Evolutionary conservation across 2,113 vertebrate species (phyloP).

Genomic region (Neodon shergylaensis): DNA sequence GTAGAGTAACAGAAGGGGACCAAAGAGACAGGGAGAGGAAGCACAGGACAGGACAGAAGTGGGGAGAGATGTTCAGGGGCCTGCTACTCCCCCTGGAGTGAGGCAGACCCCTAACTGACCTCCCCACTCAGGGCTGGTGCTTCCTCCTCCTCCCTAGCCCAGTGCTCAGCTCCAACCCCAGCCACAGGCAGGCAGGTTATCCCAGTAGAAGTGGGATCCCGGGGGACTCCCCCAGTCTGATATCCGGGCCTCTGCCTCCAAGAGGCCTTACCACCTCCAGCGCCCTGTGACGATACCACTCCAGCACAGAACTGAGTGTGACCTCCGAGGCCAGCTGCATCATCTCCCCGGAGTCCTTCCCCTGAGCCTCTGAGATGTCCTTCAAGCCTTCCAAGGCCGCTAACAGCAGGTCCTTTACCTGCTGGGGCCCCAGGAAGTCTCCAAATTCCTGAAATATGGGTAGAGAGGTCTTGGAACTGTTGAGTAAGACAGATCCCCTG

Average conservation of each 20-base stretch:
- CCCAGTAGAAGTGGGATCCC: not conserved
- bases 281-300: conserved; percentile 72
- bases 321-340: conserved; percentile 71
- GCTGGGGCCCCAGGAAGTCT: conserved; percentile 77
- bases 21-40: too few relatives aligned
- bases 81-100: not conserved
- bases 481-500: not conserved
- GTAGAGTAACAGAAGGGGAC: not conserved
- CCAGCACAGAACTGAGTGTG: conserved; percentile 73
- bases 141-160: not conserved
- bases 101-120: not conserved
- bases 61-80: not conserved
- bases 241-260: not conserved
- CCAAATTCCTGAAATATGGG: conserved; percentile 77
- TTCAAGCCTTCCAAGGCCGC: conserved; percentile 75
- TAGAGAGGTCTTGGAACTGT: not conserved
- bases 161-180: not conserved
- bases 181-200: not conserved
- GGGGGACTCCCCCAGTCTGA: not conserved
- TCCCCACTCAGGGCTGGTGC: not conserved
- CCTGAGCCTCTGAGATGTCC: not conserved
- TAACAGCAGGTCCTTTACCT: conserved; percentile 80
- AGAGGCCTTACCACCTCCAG: conserved; percentile 75
- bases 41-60: not conserved
- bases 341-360: conserved; percentile 47